Base-by-base conservation (phyloP, 2,888 invertebrate genomes). In the Melanotus villosus region DNA sequence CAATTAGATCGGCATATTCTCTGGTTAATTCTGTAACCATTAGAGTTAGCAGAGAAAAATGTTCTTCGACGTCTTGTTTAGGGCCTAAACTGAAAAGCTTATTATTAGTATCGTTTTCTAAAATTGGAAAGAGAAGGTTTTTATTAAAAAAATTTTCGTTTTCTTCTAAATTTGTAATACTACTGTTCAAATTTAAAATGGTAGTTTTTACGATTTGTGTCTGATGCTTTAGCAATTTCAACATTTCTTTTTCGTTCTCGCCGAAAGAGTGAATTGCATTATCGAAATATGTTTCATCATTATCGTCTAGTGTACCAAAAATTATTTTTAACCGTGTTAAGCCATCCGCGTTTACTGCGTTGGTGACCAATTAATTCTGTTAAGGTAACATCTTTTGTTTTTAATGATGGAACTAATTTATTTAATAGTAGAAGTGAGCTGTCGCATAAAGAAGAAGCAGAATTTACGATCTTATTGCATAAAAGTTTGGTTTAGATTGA, bases 231-330 rank as follows among this genome's bases (percentile, higher is more conserved):
- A 75, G 45, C 63, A 76, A 30, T 18, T 65, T 47, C 14, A 38
- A 23, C 9, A 65, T 36, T 38, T 70, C 58, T 18, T 72, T 32
- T 30, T 76, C 73, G 34, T 72, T 65, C 10, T 59, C 38, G 14
- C 63, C 34, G 6, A 76, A 32, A 12, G 67, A 30, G 3, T 72
- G 68, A 26, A 77, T 76, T 1, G 71, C 69, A 12, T 73, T 67
- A 58, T 76, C 71, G 47, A 76, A 80, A 47, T 65, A 74, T 62
- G 64, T 71, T 0, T 74, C 79, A 62, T 79, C 78, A 34, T 78
- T 63, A 54, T 76, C 74, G 57, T 79, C 77, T 30, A 79, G 59
- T 5, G 74, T 78, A 14, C 78, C 79, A 23, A 76, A 73, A 4
- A 80, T 68, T 12, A 74, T 68, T 68, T 78, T 79, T 19, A 76